A percentile compares a stretch with the other conserved stretches of the same genome.
phyloP scores from a whole-genome alignment of 2,797 vertebrate species.

The Esox masquinongy region DNA sequence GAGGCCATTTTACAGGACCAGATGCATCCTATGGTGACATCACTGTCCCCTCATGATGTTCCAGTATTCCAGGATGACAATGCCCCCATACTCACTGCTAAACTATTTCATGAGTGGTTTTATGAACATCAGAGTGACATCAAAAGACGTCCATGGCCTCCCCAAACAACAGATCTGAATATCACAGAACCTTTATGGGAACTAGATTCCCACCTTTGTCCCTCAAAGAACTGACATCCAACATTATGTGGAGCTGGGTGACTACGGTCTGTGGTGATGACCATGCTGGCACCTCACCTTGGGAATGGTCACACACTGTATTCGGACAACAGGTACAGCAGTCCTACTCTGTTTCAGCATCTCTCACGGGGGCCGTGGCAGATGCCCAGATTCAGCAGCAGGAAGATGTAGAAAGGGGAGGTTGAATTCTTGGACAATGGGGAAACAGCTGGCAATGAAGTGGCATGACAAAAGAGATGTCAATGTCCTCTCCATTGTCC shows the following conservation, averaged over 20 bases:
- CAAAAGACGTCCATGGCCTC: no score
- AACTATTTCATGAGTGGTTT: no score
- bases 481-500: background rate
- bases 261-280: background rate
- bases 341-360: slow-evolving; percentile 1
- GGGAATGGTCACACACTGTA: background rate
- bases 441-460: background rate
- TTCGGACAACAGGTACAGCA: slow-evolving; percentile 10
- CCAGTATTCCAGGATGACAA: no score
- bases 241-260: slow-evolving; percentile 1
- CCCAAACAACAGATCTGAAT: no score
- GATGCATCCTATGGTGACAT: no score
- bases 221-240: background rate
- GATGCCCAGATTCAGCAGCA: no score
- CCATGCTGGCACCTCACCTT: background rate
- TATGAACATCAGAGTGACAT: no score
- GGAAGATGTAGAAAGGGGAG: background rate
- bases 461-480: slow-evolving; percentile 5
- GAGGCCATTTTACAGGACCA: no score
- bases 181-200: no score
- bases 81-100: no score
- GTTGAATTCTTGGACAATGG: background rate
- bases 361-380: background rate
- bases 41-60: no score
- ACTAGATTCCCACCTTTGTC: no score